These are phyloP conservation scores for Tipula lateralis DNA, from an alignment of 2,888 invertebrate species.

Conservation along the genomic window DNA sequence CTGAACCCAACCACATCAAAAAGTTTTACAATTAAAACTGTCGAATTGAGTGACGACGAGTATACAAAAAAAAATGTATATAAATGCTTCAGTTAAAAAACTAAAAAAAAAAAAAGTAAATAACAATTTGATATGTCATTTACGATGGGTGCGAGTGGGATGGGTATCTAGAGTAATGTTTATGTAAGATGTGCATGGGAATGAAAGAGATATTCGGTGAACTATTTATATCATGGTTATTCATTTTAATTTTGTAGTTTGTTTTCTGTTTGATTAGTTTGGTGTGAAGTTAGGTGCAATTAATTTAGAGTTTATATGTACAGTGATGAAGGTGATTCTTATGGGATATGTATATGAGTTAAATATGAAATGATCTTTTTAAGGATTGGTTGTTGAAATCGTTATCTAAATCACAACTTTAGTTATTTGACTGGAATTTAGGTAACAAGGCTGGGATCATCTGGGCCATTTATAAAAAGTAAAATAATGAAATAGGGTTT, in stretches of 20 bases:
- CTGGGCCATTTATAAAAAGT: no score
- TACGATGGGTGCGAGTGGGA: not conserved
- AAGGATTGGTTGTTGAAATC: no score
- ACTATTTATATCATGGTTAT: not conserved
- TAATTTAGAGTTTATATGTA: not conserved
- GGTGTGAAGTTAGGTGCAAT: not conserved
- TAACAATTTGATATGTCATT: not conserved
- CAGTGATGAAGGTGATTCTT: not conserved
- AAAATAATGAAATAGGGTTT: no score
- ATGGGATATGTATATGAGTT: not conserved
- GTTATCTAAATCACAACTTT: no score
- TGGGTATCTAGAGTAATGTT: not conserved
- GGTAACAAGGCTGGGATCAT: no score
- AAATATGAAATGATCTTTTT: no score
- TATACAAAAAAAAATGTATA: slow-evolving; percentile 2
- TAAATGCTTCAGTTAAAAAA: slow-evolving; percentile 19
- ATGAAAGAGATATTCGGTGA: not conserved
- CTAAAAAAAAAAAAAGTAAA: not conserved
- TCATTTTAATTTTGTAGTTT: not conserved
- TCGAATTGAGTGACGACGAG: slow-evolving; percentile 14
- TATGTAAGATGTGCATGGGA: not conserved
- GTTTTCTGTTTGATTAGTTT: not conserved
- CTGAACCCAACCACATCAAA: slow-evolving; percentile 19
- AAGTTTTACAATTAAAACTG: slow-evolving; percentile 4
- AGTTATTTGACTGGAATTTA: no score